These are phyloP conservation scores for Piezodorus guildinii DNA, from an alignment of 1,140 invertebrate species.

Conservation along the genomic window DNA sequence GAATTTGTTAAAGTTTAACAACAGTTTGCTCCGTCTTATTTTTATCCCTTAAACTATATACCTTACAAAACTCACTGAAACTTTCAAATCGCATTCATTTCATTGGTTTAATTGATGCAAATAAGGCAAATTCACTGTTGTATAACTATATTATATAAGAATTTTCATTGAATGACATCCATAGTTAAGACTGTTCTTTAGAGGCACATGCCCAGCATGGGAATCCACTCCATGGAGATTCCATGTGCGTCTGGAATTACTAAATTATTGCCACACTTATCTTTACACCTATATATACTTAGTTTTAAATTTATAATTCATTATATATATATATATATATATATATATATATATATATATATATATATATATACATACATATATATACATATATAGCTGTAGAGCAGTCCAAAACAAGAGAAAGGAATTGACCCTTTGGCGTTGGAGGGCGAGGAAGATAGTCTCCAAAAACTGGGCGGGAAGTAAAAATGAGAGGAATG, in stretches of 20 bases:
- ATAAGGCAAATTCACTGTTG: constrained; percentile 22
- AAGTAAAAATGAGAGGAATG: constrained; percentile 17
- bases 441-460: constrained; percentile 13
- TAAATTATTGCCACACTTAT: constrained; percentile 12
- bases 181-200: neutral
- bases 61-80: neutral
- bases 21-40: constrained; percentile 19
- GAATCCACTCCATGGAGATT: neutral
- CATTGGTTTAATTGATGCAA: constrained; percentile 20
- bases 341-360: no score
- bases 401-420: neutral
- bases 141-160: constrained; percentile 2
- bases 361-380: no score
- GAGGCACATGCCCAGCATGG: neutral
- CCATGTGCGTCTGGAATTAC: constrained; percentile 15
- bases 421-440: neutral
- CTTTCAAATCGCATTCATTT: neutral
- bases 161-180: constrained; percentile 5
- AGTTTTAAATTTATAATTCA: no score
- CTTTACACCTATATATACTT: constrained; percentile 4
- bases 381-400: neutral
- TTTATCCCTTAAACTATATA: constrained; percentile 17
- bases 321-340: no score
- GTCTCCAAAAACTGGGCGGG: constrained; percentile 19
- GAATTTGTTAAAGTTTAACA: constrained; percentile 21